These are phyloP conservation scores for Plagodis dolabraria DNA, from an alignment of 2,888 invertebrate species.

Conservation along the genomic window DNA sequence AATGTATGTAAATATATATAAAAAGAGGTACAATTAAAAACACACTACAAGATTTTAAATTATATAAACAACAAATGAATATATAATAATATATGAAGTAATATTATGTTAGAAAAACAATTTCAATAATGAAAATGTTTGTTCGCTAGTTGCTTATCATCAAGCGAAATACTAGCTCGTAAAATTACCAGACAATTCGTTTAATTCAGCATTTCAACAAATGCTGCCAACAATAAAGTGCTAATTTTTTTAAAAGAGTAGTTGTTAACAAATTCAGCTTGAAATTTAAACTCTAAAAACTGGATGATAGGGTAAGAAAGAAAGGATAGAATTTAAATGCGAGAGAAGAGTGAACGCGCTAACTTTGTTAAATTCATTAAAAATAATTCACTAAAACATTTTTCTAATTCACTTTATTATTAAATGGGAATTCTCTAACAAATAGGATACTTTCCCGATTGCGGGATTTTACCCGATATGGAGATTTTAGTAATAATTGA, in stretches of 20 bases:
- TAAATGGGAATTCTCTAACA: constrained; percentile 1
- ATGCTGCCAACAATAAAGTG: neutral
- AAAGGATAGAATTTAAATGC: constrained; percentile 9
- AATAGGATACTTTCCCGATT: neutral
- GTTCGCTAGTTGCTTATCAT: no score
- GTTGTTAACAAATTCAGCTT: constrained; percentile 16
- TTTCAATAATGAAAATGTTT: neutral
- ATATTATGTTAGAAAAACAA: neutral
- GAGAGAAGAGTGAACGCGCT: constrained; percentile 12
- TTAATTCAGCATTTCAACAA: constrained; percentile 12
- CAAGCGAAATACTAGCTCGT: neutral
- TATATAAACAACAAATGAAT: neutral
- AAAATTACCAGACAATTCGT: neutral
- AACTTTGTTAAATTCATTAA: constrained; percentile 15
- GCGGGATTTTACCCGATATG: neutral
- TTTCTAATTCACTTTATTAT: constrained; percentile 8
- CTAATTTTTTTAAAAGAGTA: neutral
- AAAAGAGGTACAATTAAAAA: neutral
- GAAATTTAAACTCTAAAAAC: constrained; percentile 17
- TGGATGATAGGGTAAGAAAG: constrained; percentile 27
- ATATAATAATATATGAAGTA: neutral
- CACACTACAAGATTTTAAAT: neutral
- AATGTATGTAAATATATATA: no score
- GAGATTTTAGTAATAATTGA: no score
- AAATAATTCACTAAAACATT: constrained; percentile 8